Conservation (phyloP, 2,888 invertebrate species). For the Carcina quercana region DNA sequence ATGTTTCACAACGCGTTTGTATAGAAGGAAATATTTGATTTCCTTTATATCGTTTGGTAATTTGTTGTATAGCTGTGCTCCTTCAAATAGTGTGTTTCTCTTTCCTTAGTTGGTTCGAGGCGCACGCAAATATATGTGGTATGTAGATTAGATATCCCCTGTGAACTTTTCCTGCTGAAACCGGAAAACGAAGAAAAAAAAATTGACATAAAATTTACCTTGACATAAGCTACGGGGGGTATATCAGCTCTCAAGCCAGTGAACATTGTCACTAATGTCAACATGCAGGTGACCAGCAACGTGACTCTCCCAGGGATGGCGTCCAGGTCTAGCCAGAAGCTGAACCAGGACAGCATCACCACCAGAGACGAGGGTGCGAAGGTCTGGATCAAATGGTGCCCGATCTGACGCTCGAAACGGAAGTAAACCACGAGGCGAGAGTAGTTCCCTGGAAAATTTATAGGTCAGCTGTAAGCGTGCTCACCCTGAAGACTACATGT, state of each 20-base stretch:
- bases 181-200: too few species aligned
- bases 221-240: conserved; percentile 90
- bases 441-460: conserved; percentile 77
- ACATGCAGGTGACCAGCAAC: conserved; percentile 86
- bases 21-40: too few species aligned
- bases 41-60: too few species aligned
- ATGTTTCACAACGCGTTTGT: too few species aligned
- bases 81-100: too few species aligned
- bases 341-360: conserved; percentile 90
- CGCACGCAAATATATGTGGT: too few species aligned
- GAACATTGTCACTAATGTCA: conserved; percentile 90
- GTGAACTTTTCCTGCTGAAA: too few species aligned
- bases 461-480: neutral
- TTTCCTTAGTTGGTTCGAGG: too few species aligned
- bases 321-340: conserved; percentile 89
- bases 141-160: too few species aligned
- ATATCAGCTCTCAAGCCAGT: conserved; percentile 87
- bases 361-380: conserved; percentile 89
- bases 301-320: conserved; percentile 89
- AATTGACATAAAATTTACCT: too few species aligned
- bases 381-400: conserved; percentile 89
- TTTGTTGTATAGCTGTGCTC: too few species aligned
- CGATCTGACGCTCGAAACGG: conserved; percentile 87
- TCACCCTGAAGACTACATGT: too few species aligned
- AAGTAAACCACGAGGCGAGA: conserved; percentile 86